Evolutionary conservation across 2,797 vertebrate species (phyloP).

Genomic region (Myotis vivesi): DNA sequence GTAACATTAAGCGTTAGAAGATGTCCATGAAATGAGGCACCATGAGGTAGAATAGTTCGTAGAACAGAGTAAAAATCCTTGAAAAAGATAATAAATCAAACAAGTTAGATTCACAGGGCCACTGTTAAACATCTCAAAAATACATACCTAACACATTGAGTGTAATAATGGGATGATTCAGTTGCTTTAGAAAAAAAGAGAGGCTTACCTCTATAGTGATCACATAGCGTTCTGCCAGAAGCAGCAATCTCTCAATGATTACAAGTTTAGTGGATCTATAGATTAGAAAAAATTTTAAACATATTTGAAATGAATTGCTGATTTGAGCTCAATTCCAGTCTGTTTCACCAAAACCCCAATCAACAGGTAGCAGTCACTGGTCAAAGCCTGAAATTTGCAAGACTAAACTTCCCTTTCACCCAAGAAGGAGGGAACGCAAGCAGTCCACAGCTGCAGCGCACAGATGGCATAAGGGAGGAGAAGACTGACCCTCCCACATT

Average conservation of each 20-base stretch:
- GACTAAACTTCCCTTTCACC: neutral
- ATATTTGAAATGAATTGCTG: conserved; percentile 19
- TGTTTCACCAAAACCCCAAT: conserved; percentile 13
- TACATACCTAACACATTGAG: neutral
- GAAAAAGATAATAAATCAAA: conserved; percentile 50
- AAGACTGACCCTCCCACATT: neutral
- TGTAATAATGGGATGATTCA: neutral
- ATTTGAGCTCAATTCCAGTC: neutral
- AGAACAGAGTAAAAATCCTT: conserved; percentile 98
- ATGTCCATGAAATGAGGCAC: conserved; percentile 98
- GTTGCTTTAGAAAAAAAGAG: neutral
- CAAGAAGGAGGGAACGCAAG: neutral
- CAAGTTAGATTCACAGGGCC: neutral
- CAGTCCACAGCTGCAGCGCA: neutral
- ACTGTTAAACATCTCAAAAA: neutral
- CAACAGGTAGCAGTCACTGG: neutral
- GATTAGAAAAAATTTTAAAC: conserved; percentile 34
- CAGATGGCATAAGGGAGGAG: neutral
- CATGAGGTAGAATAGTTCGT: conserved; percentile 99
- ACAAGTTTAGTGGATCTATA: conserved; percentile 97
- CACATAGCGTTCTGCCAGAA: conserved; percentile 97
- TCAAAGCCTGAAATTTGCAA: neutral
- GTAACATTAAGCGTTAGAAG: conserved; percentile 96
- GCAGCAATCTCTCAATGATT: conserved; percentile 97
- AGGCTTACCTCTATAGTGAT: conserved; percentile 97